These are phyloP conservation scores for Aleiodes sp. DNA, from an alignment of 1,140 invertebrate species.

Conservation along the genomic window DNA sequence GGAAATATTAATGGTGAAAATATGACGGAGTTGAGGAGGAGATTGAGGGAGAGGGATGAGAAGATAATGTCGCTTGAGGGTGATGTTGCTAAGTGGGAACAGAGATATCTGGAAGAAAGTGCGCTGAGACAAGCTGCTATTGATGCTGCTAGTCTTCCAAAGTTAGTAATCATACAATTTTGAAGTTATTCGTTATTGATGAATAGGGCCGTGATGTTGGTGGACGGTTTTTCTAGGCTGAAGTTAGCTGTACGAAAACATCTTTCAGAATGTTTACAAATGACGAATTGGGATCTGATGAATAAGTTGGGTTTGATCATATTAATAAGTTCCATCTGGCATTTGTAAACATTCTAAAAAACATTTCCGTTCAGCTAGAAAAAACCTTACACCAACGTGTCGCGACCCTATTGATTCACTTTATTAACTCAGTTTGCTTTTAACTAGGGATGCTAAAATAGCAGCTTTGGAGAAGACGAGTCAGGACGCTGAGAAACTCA, in stretches of 20 bases:
- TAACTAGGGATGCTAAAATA: conserved; percentile 89
- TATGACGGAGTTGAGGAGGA: conserved; percentile 73
- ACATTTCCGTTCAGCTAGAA: conserved; percentile 9
- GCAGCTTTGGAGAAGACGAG: conserved; percentile 86
- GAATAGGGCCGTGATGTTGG: too few relatives aligned
- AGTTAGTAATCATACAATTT: conserved; percentile 69
- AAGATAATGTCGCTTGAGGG: conserved; percentile 84
- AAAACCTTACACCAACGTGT: too few relatives aligned
- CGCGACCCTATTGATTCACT: too few relatives aligned
- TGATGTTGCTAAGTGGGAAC: conserved; percentile 88
- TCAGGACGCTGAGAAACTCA: conserved; percentile 86
- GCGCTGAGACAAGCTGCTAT: conserved; percentile 85
- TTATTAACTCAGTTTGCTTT: too few relatives aligned
- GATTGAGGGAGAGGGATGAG: conserved; percentile 80
- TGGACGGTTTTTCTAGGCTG: too few relatives aligned
- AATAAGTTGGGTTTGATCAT: too few relatives aligned
- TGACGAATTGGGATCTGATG: too few relatives aligned
- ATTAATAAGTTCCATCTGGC: not conserved
- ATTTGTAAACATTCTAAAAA: too few relatives aligned
- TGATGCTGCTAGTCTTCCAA: conserved; percentile 84
- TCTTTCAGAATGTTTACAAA: too few relatives aligned
- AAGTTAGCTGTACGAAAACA: too few relatives aligned
- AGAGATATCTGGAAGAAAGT: conserved; percentile 86
- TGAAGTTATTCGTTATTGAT: too few relatives aligned
- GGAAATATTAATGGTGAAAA: conserved; percentile 65